Base-by-base conservation (phyloP, 2,888 invertebrate genomes). In the Noctuana brunneofusca region DNA sequence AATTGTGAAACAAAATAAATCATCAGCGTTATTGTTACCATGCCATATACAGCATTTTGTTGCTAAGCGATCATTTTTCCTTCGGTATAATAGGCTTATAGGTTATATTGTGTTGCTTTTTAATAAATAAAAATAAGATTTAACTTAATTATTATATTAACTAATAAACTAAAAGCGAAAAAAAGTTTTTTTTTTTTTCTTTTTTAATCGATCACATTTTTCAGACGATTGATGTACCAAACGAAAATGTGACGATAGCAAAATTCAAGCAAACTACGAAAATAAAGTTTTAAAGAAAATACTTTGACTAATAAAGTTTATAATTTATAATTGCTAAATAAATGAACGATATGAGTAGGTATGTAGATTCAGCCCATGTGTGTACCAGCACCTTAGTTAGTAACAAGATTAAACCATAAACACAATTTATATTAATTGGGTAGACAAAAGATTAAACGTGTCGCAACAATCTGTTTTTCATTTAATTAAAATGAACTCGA, bases 11-110 rank as follows among this genome's bases (percentile, higher is more conserved):
- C 16, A 14, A 24, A 11, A n/a, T 3, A 24, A 18, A 16, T 32
- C 14, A 16, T 55, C 14, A 24, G 54, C 54, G 41, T 41, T 41
- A 22, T 41, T 41, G 41, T 54, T 22, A 24, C 54, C 41, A 27
- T 4, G 14, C 14, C 14, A 22, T 14, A 22, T 24, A 14, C 27
- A 49, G 27, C 24, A 8, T 14, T 24, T 27, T 27, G 20, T 22
- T 27, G 41, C 18, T 18, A 43, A 43, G 18, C 18, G 41, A 43
- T 43, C 16, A 14, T 16, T 16, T 41, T 41, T 3, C 18, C 16
- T 41, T 3, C 18, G 0, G 16, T 41, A 18, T 41, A 12, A 2
- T 9, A 41, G 41, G 41, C 16, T 18, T n/a, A n/a, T n/a, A n/a
- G 16, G 16, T 41, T 41, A 41, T 41, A 41, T 9, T 18, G 41